A percentile compares a stretch with the other conserved stretches of the same genome.
These are phyloP conservation scores for Parotia lawesii DNA, from an alignment of 2,113 vertebrate species.

Conservation along the genomic window DNA sequence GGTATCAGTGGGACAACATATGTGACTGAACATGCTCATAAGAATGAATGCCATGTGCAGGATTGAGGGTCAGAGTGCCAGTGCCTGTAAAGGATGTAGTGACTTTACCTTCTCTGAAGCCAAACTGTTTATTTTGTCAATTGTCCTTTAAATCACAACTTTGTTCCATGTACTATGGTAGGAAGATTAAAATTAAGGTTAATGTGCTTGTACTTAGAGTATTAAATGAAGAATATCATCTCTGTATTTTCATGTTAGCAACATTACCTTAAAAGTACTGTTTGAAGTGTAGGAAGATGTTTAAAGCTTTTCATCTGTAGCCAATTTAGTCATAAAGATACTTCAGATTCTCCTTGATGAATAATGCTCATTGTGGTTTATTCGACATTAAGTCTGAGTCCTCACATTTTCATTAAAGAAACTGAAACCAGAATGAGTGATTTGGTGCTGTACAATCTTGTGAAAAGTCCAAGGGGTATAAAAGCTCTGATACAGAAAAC, in stretches of 20 bases:
- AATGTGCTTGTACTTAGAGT: background rate
- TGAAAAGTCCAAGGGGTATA: background rate
- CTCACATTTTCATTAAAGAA: background rate
- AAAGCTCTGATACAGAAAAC: background rate
- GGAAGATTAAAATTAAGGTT: background rate
- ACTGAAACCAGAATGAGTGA: background rate
- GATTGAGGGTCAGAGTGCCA: background rate
- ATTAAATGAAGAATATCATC: background rate
- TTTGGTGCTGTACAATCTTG: background rate
- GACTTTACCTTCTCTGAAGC: background rate
- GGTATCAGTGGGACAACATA: background rate
- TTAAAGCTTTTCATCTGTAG: background rate
- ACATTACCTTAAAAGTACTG: background rate
- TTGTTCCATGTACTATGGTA: background rate
- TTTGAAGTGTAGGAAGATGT: background rate
- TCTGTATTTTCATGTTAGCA: background rate
- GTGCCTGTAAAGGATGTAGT: background rate
- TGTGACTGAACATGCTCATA: background rate
- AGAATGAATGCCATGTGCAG: background rate
- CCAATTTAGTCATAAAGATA: background rate
- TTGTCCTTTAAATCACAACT: background rate
- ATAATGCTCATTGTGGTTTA: background rate
- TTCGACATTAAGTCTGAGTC: background rate
- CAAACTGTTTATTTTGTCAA: background rate
- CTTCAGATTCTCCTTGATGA: background rate